These are phyloP conservation scores for Eupithecia dodoneata DNA, from an alignment of 2,888 invertebrate genomes.

Conservation along the genomic window DNA sequence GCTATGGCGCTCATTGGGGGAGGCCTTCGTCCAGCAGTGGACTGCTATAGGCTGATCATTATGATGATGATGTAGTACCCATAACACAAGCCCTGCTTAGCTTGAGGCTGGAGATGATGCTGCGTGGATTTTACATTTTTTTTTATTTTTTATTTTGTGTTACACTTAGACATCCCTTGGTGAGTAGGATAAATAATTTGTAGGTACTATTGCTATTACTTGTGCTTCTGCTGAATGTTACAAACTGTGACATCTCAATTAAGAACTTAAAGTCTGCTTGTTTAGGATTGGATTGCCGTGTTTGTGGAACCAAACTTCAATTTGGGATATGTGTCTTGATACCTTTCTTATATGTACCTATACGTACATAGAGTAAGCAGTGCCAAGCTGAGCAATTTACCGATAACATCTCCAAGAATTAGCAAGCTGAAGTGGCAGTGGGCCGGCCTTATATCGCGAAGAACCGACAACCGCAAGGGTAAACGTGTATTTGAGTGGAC, in stretches of 20 bases:
- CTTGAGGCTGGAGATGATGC: no score
- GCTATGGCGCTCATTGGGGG: no score
- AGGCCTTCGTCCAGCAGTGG: no score
- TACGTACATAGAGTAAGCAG: background rate
- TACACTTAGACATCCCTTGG: background rate
- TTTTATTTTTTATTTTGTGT: no score
- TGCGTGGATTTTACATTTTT: no score
- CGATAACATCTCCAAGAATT: background rate
- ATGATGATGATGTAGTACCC: no score
- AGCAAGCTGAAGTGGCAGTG: no score
- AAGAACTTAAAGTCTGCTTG: constrained; percentile 9
- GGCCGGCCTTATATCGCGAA: no score
- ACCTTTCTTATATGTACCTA: background rate
- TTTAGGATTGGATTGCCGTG: constrained; percentile 4
- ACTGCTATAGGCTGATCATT: no score
- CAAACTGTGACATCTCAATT: constrained; percentile 11
- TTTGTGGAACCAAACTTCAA: constrained; percentile 8
- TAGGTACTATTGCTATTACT: background rate
- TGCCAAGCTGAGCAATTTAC: background rate
- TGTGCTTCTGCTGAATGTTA: background rate
- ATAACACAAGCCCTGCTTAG: no score
- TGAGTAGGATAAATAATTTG: background rate
- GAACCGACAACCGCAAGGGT: no score
- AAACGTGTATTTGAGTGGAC: no score
- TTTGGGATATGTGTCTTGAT: constrained; percentile 1